Percentiles rank a stretch among this genome's conserved stretches.
These are phyloP conservation scores for Temnothorax ravouxi DNA, from an alignment of 2,888 invertebrate genomes.

Conservation along the genomic window DNA sequence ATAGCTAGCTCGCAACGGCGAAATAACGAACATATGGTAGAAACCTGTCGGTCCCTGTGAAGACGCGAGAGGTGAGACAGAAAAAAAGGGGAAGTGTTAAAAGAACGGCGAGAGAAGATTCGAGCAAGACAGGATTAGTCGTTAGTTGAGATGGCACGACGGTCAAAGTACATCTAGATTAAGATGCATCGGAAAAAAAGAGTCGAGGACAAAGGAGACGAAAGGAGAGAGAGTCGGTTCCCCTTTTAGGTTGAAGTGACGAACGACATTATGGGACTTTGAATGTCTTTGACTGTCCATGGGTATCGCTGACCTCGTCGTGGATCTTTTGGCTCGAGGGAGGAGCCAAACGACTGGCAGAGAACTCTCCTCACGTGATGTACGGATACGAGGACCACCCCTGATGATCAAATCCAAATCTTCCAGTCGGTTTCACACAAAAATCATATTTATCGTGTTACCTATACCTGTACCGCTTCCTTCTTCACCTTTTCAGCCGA, in stretches of 20 bases:
- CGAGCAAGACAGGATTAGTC: slow-evolving; percentile 77
- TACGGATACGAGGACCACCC: slow-evolving; percentile 85
- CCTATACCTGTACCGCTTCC: slow-evolving; percentile 78
- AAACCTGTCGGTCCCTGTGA: slow-evolving; percentile 69
- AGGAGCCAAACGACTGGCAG: slow-evolving; percentile 70
- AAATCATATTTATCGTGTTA: slow-evolving; percentile 82
- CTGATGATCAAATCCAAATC: slow-evolving; percentile 81
- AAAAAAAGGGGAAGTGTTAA: slow-evolving; percentile 34
- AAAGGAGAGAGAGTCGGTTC: slow-evolving; percentile 66
- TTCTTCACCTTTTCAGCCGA: slow-evolving; percentile 67
- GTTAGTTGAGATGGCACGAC: slow-evolving; percentile 65
- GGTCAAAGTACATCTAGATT: slow-evolving; percentile 81
- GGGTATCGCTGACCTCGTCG: slow-evolving; percentile 60
- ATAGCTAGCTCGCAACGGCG: slow-evolving; percentile 48
- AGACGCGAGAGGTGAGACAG: slow-evolving; percentile 54
- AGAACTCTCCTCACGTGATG: slow-evolving; percentile 78
- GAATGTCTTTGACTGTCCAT: slow-evolving; percentile 72
- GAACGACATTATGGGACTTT: slow-evolving; percentile 76
- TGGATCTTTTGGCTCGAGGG: slow-evolving; percentile 66
- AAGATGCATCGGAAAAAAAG: slow-evolving; percentile 76
- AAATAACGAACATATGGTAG: slow-evolving; percentile 71
- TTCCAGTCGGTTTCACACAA: slow-evolving; percentile 84
- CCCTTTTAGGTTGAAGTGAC: slow-evolving; percentile 74
- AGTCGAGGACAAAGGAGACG: slow-evolving; percentile 63
- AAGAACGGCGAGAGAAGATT: slow-evolving; percentile 60